These are phyloP conservation scores for Apamea crenata DNA, from an alignment of 2,888 invertebrate species.

Conservation along the genomic window DNA sequence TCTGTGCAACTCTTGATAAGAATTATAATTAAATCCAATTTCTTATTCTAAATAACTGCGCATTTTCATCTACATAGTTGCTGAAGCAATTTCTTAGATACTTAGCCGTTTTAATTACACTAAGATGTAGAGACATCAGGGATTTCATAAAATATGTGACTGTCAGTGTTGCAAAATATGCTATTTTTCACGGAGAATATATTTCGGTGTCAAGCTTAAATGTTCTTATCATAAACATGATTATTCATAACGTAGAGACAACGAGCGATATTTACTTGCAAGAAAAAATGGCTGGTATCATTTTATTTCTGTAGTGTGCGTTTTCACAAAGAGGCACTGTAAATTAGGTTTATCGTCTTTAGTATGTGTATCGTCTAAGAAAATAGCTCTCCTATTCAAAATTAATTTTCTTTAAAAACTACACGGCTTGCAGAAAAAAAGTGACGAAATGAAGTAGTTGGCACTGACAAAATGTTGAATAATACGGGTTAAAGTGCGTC, in stretches of 20 bases:
- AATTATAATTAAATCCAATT: constrained; percentile 23
- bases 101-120: constrained; percentile 40
- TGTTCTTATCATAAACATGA: constrained; percentile 35
- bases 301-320: neutral
- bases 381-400: neutral
- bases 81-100: constrained; percentile 41
- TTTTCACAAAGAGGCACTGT: neutral
- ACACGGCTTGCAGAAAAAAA: constrained; percentile 41
- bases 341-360: constrained; percentile 10
- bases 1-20: constrained; percentile 3
- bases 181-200: constrained; percentile 46
- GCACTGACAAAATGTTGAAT: constrained; percentile 85
- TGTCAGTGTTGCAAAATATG: constrained; percentile 34
- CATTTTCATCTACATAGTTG: constrained; percentile 15
- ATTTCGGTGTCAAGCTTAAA: constrained; percentile 41
- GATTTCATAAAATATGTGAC: constrained; percentile 50
- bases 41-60: constrained; percentile 7
- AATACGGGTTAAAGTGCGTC: constrained; percentile 85
- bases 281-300: neutral
- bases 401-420: neutral
- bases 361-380: neutral
- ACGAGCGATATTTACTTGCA: neutral
- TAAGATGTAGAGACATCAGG: constrained; percentile 49
- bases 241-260: constrained; percentile 36
- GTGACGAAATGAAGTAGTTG: constrained; percentile 80